Evolutionary conservation across 2,797 vertebrate species (phyloP).

Genomic region (Enteromius thamalakanensis): DNA sequence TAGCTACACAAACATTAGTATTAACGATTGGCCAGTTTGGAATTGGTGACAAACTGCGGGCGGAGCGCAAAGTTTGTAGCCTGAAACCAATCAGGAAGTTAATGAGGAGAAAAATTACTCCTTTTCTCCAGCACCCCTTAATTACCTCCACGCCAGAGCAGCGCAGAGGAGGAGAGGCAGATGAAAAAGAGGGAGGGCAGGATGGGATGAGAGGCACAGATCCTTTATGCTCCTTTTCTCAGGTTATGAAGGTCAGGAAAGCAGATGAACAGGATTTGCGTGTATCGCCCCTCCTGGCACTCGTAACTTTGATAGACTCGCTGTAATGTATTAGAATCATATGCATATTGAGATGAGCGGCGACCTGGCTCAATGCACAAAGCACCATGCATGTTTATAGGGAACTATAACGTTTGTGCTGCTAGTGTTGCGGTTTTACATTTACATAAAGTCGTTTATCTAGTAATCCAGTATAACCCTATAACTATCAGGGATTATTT

Average conservation of each 20-base stretch:
- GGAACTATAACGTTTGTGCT: conserved; percentile 31
- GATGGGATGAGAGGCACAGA: conserved; percentile 72
- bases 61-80: conserved; percentile 85
- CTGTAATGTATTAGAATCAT: conserved; percentile 48
- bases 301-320: conserved; percentile 75
- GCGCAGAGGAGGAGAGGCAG: conserved; percentile 76
- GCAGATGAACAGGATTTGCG: conserved; percentile 76
- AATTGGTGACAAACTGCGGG: conserved; percentile 97
- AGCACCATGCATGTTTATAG: conserved; percentile 47
- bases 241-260: conserved; percentile 85
- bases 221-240: conserved; percentile 69
- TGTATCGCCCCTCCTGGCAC: conserved; percentile 73
- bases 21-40: conserved; percentile 95
- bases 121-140: conserved; percentile 80
- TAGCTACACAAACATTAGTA: conserved; percentile 99
- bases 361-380: conserved; percentile 47
- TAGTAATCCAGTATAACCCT: background rate
- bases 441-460: conserved; percentile 19
- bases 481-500: background rate
- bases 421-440: conserved; percentile 46
- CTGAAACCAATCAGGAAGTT: conserved; percentile 99
- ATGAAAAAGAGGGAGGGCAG: conserved; percentile 70
- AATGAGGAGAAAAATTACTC: conserved; percentile 99
- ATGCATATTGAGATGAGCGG: conserved; percentile 37
- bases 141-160: conserved; percentile 81